phyloP scores from a whole-genome alignment of 1,140 invertebrate species.

The Mizuhopecten yessoensis region DNA sequence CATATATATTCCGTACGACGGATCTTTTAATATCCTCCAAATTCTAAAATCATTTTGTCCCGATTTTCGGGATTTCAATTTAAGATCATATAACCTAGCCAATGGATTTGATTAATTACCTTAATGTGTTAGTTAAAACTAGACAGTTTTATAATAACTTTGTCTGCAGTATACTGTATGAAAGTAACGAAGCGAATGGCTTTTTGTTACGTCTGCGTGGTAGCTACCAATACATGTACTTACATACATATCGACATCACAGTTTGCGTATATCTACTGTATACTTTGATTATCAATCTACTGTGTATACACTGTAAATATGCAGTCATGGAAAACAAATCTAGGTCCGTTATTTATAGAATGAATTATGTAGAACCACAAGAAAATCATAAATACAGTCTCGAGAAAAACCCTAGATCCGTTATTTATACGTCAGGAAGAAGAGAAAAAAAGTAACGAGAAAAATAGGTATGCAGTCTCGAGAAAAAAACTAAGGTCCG shows the following conservation, averaged over 20 bases:
- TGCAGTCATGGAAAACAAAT: too few relatives aligned
- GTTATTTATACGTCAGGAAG: too few relatives aligned
- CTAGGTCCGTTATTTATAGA: too few relatives aligned
- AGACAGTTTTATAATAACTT: not conserved
- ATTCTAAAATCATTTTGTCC: not conserved
- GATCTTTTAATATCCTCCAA: not conserved
- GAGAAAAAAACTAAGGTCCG: too few relatives aligned
- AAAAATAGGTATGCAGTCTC: too few relatives aligned
- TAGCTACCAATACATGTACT: not conserved
- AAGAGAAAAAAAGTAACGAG: too few relatives aligned
- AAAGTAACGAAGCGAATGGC: not conserved
- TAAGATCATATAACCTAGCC: not conserved
- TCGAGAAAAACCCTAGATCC: too few relatives aligned
- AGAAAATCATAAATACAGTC: too few relatives aligned
- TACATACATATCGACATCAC: not conserved
- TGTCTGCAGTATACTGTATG: not conserved
- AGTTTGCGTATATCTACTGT: too few relatives aligned
- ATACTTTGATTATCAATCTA: too few relatives aligned
- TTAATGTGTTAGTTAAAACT: not conserved
- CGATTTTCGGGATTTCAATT: not conserved
- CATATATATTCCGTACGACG: not conserved
- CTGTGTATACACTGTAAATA: too few relatives aligned
- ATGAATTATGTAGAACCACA: too few relatives aligned
- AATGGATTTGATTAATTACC: not conserved
- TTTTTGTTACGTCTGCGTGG: not conserved